These are phyloP conservation scores for Hyaena hyaena DNA, from an alignment of 2,113 vertebrate genomes.

Conservation along the genomic window DNA sequence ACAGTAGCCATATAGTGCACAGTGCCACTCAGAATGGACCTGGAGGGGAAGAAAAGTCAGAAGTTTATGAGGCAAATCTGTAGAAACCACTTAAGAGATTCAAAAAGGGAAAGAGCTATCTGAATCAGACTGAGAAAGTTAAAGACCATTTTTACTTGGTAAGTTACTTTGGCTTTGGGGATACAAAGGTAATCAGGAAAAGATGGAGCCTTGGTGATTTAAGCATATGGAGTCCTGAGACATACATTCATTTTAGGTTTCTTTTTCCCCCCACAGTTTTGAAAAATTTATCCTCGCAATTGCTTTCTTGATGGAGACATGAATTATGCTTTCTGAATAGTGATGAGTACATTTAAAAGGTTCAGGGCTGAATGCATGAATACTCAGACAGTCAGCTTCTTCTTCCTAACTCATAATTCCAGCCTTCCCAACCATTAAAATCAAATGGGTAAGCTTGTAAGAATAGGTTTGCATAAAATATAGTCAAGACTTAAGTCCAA, in stretches of 20 bases:
- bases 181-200: constrained; percentile 62
- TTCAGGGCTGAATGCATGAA: constrained; percentile 63
- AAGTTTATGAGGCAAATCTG: constrained; percentile 13
- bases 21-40: neutral
- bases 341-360: constrained; percentile 73
- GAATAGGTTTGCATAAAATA: constrained; percentile 60
- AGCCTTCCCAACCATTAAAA: constrained; percentile 54
- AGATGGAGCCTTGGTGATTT: constrained; percentile 51
- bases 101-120: neutral
- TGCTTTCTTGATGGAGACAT: constrained; percentile 72
- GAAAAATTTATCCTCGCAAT: constrained; percentile 70
- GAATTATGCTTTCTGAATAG: constrained; percentile 72
- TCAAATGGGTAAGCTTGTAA: constrained; percentile 28
- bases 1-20: neutral
- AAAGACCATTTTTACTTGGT: constrained; percentile 49
- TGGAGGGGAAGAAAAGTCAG: neutral
- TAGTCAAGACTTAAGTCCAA: neutral
- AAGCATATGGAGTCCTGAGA: constrained; percentile 57
- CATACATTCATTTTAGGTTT: constrained; percentile 39
- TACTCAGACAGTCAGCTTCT: constrained; percentile 56
- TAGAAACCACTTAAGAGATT: constrained; percentile 32
- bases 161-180: constrained; percentile 47
- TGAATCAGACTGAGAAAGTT: constrained; percentile 52
- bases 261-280: constrained; percentile 27
- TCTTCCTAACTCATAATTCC: constrained; percentile 62